phyloP scores from a whole-genome alignment of 2,888 invertebrate genomes.

The Lithophane semibrunnea region DNA sequence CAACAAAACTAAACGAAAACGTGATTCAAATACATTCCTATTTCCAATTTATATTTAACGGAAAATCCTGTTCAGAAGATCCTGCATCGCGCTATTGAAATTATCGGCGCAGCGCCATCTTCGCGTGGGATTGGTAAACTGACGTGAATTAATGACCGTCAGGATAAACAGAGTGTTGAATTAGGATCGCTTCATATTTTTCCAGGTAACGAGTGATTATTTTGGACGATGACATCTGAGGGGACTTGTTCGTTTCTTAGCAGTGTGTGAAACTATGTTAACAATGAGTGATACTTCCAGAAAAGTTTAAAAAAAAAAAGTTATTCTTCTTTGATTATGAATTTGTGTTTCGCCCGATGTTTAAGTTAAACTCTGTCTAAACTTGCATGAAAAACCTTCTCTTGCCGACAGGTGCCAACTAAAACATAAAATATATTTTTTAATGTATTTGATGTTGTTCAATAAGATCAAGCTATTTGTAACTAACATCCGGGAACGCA shows the following conservation, averaged over 20 bases:
- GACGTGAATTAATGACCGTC: not conserved
- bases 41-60: slow-evolving; percentile 51
- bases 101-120: slow-evolving; percentile 18
- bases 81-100: slow-evolving; percentile 40
- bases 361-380: not conserved
- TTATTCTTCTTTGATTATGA: slow-evolving; percentile 5
- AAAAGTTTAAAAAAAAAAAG: not conserved
- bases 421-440: not conserved
- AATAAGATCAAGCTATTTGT: not conserved
- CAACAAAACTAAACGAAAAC: slow-evolving; percentile 66
- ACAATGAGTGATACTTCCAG: not conserved
- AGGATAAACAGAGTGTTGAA: slow-evolving; percentile 17
- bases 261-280: not conserved
- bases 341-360: not conserved
- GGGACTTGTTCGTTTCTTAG: not conserved
- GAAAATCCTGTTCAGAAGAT: slow-evolving; percentile 24
- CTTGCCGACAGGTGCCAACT: not conserved
- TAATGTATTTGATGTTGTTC: not conserved
- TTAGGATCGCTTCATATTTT: slow-evolving; percentile 25
- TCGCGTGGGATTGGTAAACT: not conserved
- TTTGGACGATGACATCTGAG: not conserved
- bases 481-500: not conserved
- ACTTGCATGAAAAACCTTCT: not conserved
- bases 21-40: slow-evolving; percentile 63
- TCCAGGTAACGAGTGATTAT: slow-evolving; percentile 16